phyloP scores from a whole-genome alignment of 1,140 invertebrate genomes.

The Leptinotarsa lineolata region DNA sequence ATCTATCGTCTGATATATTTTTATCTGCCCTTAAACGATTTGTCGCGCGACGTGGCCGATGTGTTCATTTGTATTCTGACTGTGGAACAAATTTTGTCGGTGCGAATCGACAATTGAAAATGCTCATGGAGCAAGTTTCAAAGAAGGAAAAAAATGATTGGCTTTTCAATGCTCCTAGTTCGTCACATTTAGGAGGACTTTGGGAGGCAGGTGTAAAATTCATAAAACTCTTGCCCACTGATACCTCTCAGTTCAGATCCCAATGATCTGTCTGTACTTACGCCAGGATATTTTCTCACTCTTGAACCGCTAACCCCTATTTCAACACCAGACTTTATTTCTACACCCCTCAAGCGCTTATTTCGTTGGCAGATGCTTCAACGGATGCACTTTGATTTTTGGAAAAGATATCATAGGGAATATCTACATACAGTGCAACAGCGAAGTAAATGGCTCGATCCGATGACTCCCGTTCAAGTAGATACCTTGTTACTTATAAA shows the following conservation, averaged over 20 bases:
- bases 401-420: no score
- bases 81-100: slow-evolving; percentile 46
- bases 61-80: slow-evolving; percentile 40
- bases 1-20: no score
- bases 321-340: slow-evolving; percentile 30
- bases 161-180: slow-evolving; percentile 41
- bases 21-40: no score
- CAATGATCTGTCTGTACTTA: slow-evolving; percentile 47
- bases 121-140: slow-evolving; percentile 48
- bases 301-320: slow-evolving; percentile 43
- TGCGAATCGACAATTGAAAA: slow-evolving; percentile 31
- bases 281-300: slow-evolving; percentile 42
- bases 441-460: slow-evolving; percentile 44
- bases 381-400: slow-evolving; percentile 45
- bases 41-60: slow-evolving; percentile 41
- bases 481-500: no score
- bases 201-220: no score
- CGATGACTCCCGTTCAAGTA: not conserved
- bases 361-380: slow-evolving; percentile 44
- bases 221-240: no score
- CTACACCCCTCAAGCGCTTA: slow-evolving; percentile 28
- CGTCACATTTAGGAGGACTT: slow-evolving; percentile 43
- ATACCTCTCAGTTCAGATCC: no score
- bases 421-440: no score
- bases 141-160: no score